Percentiles rank a stretch among this genome's conserved stretches.
phyloP scores from a whole-genome alignment of 2,888 invertebrate genomes.

The Oxycera nigricornis region DNA sequence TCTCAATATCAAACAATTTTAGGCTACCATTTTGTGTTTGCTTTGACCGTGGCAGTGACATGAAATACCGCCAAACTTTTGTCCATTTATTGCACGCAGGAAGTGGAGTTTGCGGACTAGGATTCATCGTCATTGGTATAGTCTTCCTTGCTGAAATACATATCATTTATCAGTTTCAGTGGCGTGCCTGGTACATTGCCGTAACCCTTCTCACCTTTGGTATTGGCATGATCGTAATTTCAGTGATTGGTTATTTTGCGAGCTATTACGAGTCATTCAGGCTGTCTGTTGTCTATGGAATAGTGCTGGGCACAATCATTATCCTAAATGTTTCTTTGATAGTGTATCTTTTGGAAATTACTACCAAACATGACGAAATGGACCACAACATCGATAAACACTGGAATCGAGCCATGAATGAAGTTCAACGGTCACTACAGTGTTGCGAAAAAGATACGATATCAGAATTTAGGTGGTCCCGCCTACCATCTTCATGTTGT shows the following conservation, averaged over 20 bases:
- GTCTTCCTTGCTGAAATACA: neutral
- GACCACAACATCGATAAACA: neutral
- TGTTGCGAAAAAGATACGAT: neutral
- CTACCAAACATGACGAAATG: neutral
- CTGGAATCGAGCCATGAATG: neutral
- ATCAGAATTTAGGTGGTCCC: neutral
- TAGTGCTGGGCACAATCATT: neutral
- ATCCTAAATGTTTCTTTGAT: neutral
- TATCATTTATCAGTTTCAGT: neutral
- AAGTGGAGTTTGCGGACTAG: neutral
- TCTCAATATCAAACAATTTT: too few relatives aligned
- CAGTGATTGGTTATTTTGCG: conserved; percentile 7
- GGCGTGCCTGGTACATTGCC: neutral
- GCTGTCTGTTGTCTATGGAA: neutral
- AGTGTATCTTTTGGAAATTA: neutral
- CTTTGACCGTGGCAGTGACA: too few relatives aligned
- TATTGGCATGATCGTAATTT: neutral
- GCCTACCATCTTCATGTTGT: neutral
- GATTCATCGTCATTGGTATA: neutral
- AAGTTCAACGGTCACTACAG: neutral
- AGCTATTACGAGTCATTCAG: neutral
- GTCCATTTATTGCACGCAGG: neutral
- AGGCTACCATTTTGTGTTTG: too few relatives aligned
- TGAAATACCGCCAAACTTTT: neutral
- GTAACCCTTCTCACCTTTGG: neutral